Percentiles rank a stretch among this genome's conserved stretches.
Evolutionary conservation across 2,888 invertebrate species (phyloP).

Genomic region (Lysandra bellargus): DNA sequence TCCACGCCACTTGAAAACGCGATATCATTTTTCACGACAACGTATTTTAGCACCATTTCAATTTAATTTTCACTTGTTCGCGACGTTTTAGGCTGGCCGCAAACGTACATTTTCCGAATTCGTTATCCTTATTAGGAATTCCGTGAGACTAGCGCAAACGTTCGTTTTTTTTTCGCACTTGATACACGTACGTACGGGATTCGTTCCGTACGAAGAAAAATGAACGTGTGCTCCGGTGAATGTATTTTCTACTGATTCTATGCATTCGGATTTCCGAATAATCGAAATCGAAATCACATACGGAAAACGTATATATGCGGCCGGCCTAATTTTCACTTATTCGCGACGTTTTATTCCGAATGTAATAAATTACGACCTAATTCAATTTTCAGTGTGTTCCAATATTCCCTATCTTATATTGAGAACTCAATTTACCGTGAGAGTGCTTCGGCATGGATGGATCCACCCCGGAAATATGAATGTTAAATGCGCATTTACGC

Average conservation of each 20-base stretch:
- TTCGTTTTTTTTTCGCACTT: no score
- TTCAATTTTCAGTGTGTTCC: background rate
- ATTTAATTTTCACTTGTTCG: background rate
- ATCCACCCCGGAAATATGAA: background rate
- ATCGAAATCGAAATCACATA: no score
- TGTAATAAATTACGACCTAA: background rate
- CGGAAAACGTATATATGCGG: no score
- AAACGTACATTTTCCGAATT: no score
- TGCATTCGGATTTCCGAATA: no score
- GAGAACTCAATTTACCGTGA: background rate
- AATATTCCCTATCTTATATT: background rate
- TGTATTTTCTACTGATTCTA: no score
- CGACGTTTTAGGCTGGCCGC: background rate
- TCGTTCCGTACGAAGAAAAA: no score
- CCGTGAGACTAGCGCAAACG: no score
- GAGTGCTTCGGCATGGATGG: background rate
- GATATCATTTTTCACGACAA: conserved; percentile 5
- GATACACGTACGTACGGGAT: no score
- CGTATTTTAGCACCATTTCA: background rate
- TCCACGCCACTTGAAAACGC: background rate
- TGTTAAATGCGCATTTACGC: no score
- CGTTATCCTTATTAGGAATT: no score
- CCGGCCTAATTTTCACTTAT: background rate
- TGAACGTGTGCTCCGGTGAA: no score
- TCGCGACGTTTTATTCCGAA: conserved; percentile 1